Evolutionary conservation across 2,888 invertebrate species (phyloP).

Genomic region (Cephalotes varians): DNA sequence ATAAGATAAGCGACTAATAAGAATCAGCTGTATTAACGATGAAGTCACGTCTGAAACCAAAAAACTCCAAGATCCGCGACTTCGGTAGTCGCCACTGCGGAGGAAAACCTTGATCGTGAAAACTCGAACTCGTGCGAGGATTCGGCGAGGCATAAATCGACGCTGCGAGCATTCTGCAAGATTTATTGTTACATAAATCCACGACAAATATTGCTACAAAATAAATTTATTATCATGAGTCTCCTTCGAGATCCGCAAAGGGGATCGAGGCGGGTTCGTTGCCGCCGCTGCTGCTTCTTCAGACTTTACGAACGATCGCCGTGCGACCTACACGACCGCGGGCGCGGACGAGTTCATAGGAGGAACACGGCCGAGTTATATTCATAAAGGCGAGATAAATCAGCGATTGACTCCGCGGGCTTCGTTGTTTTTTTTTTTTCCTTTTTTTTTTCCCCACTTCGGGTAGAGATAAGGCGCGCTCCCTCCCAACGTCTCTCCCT

Average conservation of each 20-base stretch:
- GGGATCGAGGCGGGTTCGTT: not conserved
- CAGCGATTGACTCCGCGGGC: not conserved
- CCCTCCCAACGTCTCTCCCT: no score
- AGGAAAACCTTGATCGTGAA: not conserved
- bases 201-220: not conserved
- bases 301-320: not conserved
- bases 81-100: not conserved
- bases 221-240: not conserved
- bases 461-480: slow-evolving; percentile 8
- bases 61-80: not conserved
- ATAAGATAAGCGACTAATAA: not conserved
- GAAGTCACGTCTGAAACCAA: not conserved
- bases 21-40: not conserved
- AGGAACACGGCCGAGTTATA: not conserved
- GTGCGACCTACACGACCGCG: not conserved
- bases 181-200: not conserved
- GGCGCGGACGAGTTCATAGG: not conserved
- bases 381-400: not conserved
- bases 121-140: not conserved
- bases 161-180: not conserved
- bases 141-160: not conserved
- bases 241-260: not conserved
- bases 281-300: not conserved
- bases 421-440: no score
- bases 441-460: no score